phyloP scores from a whole-genome alignment of 2,113 vertebrate genomes.

The Ochotona princeps region DNA sequence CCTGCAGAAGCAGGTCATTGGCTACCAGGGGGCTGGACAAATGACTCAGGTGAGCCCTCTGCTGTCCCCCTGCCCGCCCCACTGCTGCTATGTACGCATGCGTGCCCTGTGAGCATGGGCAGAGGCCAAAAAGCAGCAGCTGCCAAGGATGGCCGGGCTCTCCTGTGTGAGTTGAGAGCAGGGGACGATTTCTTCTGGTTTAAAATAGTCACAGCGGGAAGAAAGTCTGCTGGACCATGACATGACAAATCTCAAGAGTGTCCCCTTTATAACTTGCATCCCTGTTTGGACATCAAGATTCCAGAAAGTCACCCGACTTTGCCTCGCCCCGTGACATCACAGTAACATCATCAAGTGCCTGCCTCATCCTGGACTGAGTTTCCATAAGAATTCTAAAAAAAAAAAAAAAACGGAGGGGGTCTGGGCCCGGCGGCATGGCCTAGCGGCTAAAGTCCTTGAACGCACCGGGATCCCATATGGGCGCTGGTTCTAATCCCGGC shows the following conservation, averaged over 20 bases:
- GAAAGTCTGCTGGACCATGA: neutral
- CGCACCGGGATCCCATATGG: too few relatives aligned
- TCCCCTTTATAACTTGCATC: neutral
- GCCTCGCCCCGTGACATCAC: too few relatives aligned
- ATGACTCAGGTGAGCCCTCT: neutral
- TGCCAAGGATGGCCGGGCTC: neutral
- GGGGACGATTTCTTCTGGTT: neutral
- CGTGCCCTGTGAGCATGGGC: too few relatives aligned
- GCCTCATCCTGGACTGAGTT: constrained; percentile 52
- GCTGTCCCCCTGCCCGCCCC: neutral
- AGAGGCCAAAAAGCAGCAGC: too few relatives aligned
- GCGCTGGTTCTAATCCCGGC: too few relatives aligned
- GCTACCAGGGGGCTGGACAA: neutral
- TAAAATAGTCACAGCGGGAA: neutral
- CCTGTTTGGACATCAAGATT: constrained; percentile 42
- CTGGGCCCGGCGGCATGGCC: too few relatives aligned
- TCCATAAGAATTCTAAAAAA: constrained; percentile 63
- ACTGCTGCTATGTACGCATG: too few relatives aligned
- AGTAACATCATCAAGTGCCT: constrained; percentile 10
- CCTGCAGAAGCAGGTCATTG: constrained; percentile 1
- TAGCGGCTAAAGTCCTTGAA: too few relatives aligned
- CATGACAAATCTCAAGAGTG: neutral
- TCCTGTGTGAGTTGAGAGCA: neutral
- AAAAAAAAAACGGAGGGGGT: constrained; percentile 57
- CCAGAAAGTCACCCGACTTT: constrained; percentile 13